Evolutionary conservation across 2,888 invertebrate genomes (phyloP).

Genomic region (Lathronympha strigana): DNA sequence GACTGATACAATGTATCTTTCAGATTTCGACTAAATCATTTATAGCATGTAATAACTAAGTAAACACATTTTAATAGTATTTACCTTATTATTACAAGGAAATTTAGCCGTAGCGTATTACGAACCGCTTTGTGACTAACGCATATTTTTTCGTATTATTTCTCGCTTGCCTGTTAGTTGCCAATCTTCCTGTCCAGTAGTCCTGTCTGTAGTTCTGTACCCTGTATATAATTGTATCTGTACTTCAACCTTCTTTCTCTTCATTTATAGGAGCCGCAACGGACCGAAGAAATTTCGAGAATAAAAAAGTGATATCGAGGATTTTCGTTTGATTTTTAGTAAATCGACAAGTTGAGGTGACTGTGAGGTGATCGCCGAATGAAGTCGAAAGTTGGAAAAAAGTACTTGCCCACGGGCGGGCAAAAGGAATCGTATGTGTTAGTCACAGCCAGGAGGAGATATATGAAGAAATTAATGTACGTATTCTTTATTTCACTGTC

Average conservation of each 20-base stretch:
- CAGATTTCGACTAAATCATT: background rate
- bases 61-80: constrained; percentile 12
- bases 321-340: constrained; percentile 47
- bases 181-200: constrained; percentile 45
- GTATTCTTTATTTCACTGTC: constrained; percentile 61
- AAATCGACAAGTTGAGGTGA: constrained; percentile 46
- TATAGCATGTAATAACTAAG: background rate
- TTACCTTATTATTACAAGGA: constrained; percentile 24
- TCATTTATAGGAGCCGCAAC: constrained; percentile 56
- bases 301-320: constrained; percentile 45
- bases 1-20: no score
- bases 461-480: constrained; percentile 88
- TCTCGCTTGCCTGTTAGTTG: constrained; percentile 43
- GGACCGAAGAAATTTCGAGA: constrained; percentile 45
- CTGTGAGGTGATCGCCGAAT: constrained; percentile 65
- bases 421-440: constrained; percentile 85
- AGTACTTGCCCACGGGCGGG: constrained; percentile 85
- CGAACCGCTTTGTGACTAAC: constrained; percentile 45
- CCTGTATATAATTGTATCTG: constrained; percentile 68
- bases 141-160: constrained; percentile 44
- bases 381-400: constrained; percentile 82
- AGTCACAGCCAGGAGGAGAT: constrained; percentile 85
- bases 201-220: constrained; percentile 64
- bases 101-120: constrained; percentile 26
- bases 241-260: constrained; percentile 71